phyloP scores from a whole-genome alignment of 2,797 vertebrate species.

The Crenuchus spilurus region DNA sequence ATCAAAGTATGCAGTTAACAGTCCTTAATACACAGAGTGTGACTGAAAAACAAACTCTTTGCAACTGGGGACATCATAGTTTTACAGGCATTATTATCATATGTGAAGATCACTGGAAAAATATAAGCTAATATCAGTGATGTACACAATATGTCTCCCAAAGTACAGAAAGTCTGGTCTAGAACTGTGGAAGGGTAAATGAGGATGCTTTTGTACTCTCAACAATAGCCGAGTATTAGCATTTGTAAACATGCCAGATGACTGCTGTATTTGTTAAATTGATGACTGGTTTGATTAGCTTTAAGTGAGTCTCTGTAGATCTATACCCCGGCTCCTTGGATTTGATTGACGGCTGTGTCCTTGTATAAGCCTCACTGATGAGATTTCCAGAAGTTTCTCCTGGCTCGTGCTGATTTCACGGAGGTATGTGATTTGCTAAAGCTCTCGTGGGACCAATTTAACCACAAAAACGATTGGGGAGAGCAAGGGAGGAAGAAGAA shows the following conservation, averaged over 20 bases:
- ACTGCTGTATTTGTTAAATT: slow-evolving; percentile 48
- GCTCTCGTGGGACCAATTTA: slow-evolving; percentile 60
- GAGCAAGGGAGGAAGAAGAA: background rate
- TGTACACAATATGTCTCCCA: too few species aligned
- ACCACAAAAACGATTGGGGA: slow-evolving; percentile 41
- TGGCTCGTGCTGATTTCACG: slow-evolving; percentile 60
- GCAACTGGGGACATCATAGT: too few species aligned
- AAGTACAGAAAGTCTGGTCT: too few species aligned
- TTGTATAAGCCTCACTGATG: slow-evolving; percentile 58
- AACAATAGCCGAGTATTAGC: slow-evolving; percentile 50
- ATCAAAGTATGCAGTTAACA: too few species aligned
- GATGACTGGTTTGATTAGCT: slow-evolving; percentile 61
- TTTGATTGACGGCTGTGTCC: slow-evolving; percentile 63
- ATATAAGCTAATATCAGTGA: too few species aligned
- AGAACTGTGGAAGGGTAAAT: too few species aligned
- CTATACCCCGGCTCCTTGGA: slow-evolving; percentile 51
- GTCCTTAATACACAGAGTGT: too few species aligned
- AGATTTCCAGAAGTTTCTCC: slow-evolving; percentile 65
- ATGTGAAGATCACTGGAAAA: too few species aligned
- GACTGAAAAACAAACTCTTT: too few species aligned
- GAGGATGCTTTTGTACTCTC: background rate
- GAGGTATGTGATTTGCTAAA: slow-evolving; percentile 58
- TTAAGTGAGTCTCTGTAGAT: slow-evolving; percentile 61
- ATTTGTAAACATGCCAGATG: slow-evolving; percentile 58
- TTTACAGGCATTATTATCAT: too few species aligned